Evolutionary conservation across 2,113 vertebrate species (phyloP), one percentile per base, ranked within the genome.

Genomic region (Boulengeromyrus knoepffleri): DNA sequence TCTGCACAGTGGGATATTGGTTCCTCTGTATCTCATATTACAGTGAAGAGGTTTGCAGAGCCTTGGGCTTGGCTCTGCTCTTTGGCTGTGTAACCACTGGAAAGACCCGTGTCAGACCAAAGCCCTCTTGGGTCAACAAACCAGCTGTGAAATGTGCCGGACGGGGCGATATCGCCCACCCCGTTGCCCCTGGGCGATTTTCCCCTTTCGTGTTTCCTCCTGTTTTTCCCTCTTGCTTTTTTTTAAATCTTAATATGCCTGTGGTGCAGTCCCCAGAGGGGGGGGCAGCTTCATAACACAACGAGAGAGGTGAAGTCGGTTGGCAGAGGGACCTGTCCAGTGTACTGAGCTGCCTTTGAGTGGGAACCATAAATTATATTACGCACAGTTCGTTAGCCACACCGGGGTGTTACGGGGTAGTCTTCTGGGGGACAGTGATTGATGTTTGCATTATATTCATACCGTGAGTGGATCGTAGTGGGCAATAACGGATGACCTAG

Each of bases 391-490:
- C 88, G 88, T 89, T 91, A 91, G 90, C 89, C 83, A 89, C 88
- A 87, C 88, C 84, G 49, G 85, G 84, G 90, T 80, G 84, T 89
- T 89, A 66, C 85, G 62, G 88, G 50, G 87, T 27, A 70, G 84
- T 85, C 90, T 91, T 89, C 85, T 89, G 88, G 90, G 49, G 85
- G 66, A 89, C 89, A 83, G 45, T 91, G 90, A 91, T 87, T 89
- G 85, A 91, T 91, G 90, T 89, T 46, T 88, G 88, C 86, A 89
- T 91, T 91, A 91, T 91, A 49, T 91, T 88, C 46, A 87, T 91
- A 91, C 70, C 89, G 89, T 87, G 36, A 88, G 87, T 36, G 49
- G 31, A 89, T 84, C 66, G 89, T 77, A 87, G 77, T 87, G 84
- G 50, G 84, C 84, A 70, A 19, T 88, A 90, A 90, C 70, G n/a